A percentile compares a stretch with the other conserved stretches of the same genome.
Evolutionary conservation across 2,888 invertebrate genomes (phyloP).

Genomic region (Macrosoma leucophasiata): DNA sequence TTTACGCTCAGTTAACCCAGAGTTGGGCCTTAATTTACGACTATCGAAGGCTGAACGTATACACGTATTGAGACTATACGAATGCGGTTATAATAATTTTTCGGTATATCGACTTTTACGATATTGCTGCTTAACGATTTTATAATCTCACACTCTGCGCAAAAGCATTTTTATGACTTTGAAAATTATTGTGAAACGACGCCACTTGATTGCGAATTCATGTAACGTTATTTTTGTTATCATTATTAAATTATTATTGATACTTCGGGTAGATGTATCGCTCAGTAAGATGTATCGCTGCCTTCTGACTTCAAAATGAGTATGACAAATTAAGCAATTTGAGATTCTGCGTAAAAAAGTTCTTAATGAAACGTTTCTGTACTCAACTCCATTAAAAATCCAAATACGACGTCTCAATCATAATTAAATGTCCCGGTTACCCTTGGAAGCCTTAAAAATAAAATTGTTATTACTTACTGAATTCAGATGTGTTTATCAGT

Average conservation of each 20-base stretch:
- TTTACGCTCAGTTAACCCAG: slow-evolving; percentile 66
- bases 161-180: slow-evolving; percentile 37
- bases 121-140: slow-evolving; percentile 38
- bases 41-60: slow-evolving; percentile 61
- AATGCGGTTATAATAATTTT: slow-evolving; percentile 41
- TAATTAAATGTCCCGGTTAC: slow-evolving; percentile 38
- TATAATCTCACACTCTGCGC: slow-evolving; percentile 38
- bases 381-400: slow-evolving; percentile 60
- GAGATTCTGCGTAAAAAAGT: too few species aligned
- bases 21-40: slow-evolving; percentile 63
- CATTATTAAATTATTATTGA: slow-evolving; percentile 33
- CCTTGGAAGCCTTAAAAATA: slow-evolving; percentile 46
- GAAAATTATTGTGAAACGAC: slow-evolving; percentile 32
- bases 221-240: slow-evolving; percentile 32
- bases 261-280: too few species aligned
- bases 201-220: slow-evolving; percentile 35
- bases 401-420: slow-evolving; percentile 46
- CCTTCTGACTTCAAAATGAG: too few species aligned
- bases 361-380: slow-evolving; percentile 56
- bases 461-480: slow-evolving; percentile 39
- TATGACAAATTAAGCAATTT: too few species aligned
- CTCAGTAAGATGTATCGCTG: too few species aligned
- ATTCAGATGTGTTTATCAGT: slow-evolving; percentile 30
- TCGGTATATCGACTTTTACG: slow-evolving; percentile 53
- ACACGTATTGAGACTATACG: slow-evolving; percentile 42